phyloP scores from a whole-genome alignment of 2,888 invertebrate species.

The Nomada ferruginata region DNA sequence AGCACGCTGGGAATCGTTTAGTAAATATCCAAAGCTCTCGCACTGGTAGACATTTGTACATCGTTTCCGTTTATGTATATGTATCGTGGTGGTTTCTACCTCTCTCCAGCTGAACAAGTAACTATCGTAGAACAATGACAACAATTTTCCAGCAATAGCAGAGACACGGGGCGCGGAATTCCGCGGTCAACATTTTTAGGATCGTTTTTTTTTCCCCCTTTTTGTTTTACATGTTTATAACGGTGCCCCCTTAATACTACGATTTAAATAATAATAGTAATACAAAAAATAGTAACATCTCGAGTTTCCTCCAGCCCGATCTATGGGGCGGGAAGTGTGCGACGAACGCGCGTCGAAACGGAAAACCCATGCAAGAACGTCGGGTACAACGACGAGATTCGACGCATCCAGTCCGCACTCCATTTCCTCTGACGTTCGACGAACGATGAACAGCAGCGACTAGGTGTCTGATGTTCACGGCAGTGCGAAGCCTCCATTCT shows the following conservation, averaged over 20 bases:
- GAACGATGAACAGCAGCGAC: conserved; percentile 64
- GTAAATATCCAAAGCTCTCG: conserved; percentile 10
- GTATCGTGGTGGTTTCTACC: no score
- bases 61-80: no score
- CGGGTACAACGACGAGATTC: conserved; percentile 19
- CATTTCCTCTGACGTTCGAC: conserved; percentile 9
- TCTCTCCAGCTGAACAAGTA: conserved; percentile 19
- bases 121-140: conserved; percentile 37
- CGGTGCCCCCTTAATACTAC: conserved; percentile 56
- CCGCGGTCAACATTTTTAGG: conserved; percentile 26
- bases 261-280: conserved; percentile 50
- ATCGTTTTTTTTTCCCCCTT: conserved; percentile 28
- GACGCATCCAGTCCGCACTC: conserved; percentile 22
- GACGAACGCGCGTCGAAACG: conserved; percentile 30
- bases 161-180: conserved; percentile 30
- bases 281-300: conserved; percentile 59
- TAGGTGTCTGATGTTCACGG: conserved; percentile 66
- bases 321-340: not conserved
- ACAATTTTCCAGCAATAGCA: conserved; percentile 19
- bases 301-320: conserved; percentile 4
- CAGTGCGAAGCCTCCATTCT: conserved; percentile 63
- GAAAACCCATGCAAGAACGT: conserved; percentile 20
- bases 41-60: not conserved
- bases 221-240: conserved; percentile 37
- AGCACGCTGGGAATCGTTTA: conserved; percentile 1